Base-by-base conservation (phyloP, 92 coral and sea anemone species). In the Palythoa grandis region DNA sequence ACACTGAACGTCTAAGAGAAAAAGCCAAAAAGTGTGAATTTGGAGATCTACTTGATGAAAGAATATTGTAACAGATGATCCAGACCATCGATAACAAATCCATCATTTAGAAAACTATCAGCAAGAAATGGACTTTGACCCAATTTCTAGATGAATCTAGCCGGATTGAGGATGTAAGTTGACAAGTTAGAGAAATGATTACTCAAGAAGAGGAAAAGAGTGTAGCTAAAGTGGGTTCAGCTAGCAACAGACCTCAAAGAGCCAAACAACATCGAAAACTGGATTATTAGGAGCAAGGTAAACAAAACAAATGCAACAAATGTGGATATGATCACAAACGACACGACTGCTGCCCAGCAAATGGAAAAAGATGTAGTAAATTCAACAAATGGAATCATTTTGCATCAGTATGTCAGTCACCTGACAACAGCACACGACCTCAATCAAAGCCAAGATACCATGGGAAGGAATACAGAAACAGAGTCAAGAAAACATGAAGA, bases 91-190 rank as follows among this genome's bases (percentile, higher is more conserved):
- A 29, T 29, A 29, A 29, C 35, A 29, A 29, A 29, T 12, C 54
- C 14, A 83, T 90, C 0, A 92, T 92, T 0, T 91, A 92, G 79
- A 90, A 92, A 69, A 72, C 93, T 3, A 84, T 90, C 75, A 92
- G 73, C 90, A 87, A 90, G 78, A 84, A 82, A 38, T 90, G 93
- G 90, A 53, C 88, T 70, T 65, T 90, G 29, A 85, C 88, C 56
- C 88, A 88, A 37, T 86, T 90, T 69, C 82, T 90, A 7, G 58
- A 78, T 24, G 92, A 91, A 77, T 91, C 93, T 35, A 69, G 86
- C 72, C 91, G 84, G 85, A 90, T 52, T 38, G 91, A 90, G 66
- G 87, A 90, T 11, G 85, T 90, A 13, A 58, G 69, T 35, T 84
- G 85, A 68, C 91, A 90, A 75, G 83, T 22, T 20, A 68, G 40